A percentile compares a stretch with the other conserved stretches of the same genome.
These are phyloP conservation scores for Epinephelus malabaricus DNA, from an alignment of 2,797 vertebrate genomes.

Conservation along the genomic window DNA sequence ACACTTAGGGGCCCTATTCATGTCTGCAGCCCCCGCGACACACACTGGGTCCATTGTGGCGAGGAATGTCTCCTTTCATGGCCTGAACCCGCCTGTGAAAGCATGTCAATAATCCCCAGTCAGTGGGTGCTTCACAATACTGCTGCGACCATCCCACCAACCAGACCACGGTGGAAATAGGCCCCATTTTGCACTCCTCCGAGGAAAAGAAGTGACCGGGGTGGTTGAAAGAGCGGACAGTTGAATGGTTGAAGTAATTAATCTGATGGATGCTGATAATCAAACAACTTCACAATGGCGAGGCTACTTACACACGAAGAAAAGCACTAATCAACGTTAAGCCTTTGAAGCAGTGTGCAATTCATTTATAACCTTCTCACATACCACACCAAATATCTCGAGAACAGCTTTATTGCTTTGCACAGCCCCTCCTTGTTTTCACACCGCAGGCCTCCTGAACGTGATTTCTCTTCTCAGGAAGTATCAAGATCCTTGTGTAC, in stretches of 20 bases:
- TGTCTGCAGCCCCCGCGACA: conserved; percentile 78
- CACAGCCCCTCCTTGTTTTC: conserved; percentile 59
- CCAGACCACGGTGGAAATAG: conserved; percentile 72
- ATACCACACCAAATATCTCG: conserved; percentile 30
- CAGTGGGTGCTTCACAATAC: conserved; percentile 82
- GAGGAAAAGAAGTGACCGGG: conserved; percentile 66
- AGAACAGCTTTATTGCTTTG: conserved; percentile 40
- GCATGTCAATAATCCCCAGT: conserved; percentile 88
- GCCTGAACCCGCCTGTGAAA: conserved; percentile 85
- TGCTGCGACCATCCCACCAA: conserved; percentile 65
- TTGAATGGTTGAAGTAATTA: conserved; percentile 69
- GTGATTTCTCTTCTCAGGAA: conserved; percentile 65
- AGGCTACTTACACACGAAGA: conserved; percentile 32
- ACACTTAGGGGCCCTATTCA: conserved; percentile 83
- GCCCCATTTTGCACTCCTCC: conserved; percentile 75
- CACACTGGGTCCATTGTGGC: conserved; percentile 88
- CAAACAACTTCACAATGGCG: conserved; percentile 56
- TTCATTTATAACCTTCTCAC: conserved; percentile 41
- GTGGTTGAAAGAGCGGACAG: conserved; percentile 39
- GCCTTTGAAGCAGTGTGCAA: conserved; percentile 24
- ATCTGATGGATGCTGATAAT: conserved; percentile 72
- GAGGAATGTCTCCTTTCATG: conserved; percentile 90
- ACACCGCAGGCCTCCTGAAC: conserved; percentile 42
- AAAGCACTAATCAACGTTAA: conserved; percentile 46
- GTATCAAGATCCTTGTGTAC: conserved; percentile 57